A percentile compares a stretch with the other conserved stretches of the same genome.
These are phyloP conservation scores for Pandion haliaetus DNA, from an alignment of 2,113 vertebrate species.

Conservation along the genomic window DNA sequence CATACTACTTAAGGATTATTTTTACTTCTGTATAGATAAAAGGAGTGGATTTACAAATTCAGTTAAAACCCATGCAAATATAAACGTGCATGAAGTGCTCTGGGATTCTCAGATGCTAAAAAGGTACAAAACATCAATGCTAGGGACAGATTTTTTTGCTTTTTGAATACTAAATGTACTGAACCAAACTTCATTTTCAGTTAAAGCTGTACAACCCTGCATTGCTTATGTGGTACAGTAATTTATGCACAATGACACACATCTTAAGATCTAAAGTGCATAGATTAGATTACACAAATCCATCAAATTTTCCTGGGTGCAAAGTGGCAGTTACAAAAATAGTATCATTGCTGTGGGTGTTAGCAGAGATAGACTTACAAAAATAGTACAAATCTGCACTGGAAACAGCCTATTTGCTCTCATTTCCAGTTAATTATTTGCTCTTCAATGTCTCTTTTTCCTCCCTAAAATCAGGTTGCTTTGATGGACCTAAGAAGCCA, in stretches of 20 bases:
- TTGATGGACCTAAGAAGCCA: not conserved
- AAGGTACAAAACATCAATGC: constrained; percentile 2
- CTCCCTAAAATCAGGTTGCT: not conserved
- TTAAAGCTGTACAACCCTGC: not conserved
- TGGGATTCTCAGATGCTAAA: not conserved
- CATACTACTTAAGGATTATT: not conserved
- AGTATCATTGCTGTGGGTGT: not conserved
- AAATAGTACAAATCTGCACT: not conserved
- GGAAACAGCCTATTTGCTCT: not conserved
- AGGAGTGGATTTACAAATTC: not conserved
- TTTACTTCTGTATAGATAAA: not conserved
- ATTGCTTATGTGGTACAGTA: not conserved
- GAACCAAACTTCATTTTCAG: not conserved
- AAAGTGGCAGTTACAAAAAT: constrained; percentile 20
- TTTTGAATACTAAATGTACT: not conserved
- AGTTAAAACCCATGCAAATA: not conserved
- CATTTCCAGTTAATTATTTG: not conserved
- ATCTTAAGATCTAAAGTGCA: constrained; percentile 11
- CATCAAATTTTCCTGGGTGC: not conserved
- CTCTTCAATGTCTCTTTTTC: not conserved
- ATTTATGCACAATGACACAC: constrained; percentile 4
- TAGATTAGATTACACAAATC: not conserved
- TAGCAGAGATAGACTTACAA: not conserved
- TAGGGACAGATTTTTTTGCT: not conserved
- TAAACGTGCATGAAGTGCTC: constrained; percentile 1